phyloP scores from a whole-genome alignment of 1,140 invertebrate genomes.

The Eupristina koningsbergeri region DNA sequence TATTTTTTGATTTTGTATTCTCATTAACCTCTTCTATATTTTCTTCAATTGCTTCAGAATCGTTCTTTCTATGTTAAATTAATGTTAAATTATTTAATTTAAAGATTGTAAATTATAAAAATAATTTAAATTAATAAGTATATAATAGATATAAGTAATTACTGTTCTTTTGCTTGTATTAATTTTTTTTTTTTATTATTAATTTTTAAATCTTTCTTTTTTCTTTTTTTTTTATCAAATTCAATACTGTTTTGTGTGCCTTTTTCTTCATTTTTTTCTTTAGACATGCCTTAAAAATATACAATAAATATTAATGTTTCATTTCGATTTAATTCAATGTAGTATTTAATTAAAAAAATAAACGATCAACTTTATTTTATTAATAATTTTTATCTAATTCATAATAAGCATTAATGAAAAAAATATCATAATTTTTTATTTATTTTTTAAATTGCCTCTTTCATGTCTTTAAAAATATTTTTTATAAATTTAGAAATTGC shows the following conservation, averaged over 20 bases:
- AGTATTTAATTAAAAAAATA: too few species aligned
- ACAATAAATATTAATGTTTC: too few species aligned
- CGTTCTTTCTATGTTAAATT: constrained; percentile 14
- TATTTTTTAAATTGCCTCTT: not conserved
- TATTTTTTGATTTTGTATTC: constrained; percentile 9
- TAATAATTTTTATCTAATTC: too few species aligned
- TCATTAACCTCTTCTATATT: not conserved
- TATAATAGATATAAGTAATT: constrained; percentile 10
- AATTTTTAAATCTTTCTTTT: constrained; percentile 18
- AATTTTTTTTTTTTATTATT: not conserved
- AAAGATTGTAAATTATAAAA: not conserved
- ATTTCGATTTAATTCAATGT: too few species aligned
- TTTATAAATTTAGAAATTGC: not conserved
- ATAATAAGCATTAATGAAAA: too few species aligned
- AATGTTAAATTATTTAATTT: not conserved
- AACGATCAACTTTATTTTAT: not conserved
- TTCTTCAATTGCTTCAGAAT: not conserved
- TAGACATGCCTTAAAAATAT: too few species aligned
- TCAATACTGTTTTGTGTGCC: not conserved
- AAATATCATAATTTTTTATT: too few species aligned
- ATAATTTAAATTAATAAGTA: too few species aligned
- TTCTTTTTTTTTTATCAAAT: not conserved
- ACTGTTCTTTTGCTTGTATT: constrained; percentile 22
- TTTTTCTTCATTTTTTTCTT: not conserved
- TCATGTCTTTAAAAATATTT: not conserved